These are phyloP conservation scores for Melanargia galathea DNA, from an alignment of 2,888 invertebrate genomes.

Conservation along the genomic window DNA sequence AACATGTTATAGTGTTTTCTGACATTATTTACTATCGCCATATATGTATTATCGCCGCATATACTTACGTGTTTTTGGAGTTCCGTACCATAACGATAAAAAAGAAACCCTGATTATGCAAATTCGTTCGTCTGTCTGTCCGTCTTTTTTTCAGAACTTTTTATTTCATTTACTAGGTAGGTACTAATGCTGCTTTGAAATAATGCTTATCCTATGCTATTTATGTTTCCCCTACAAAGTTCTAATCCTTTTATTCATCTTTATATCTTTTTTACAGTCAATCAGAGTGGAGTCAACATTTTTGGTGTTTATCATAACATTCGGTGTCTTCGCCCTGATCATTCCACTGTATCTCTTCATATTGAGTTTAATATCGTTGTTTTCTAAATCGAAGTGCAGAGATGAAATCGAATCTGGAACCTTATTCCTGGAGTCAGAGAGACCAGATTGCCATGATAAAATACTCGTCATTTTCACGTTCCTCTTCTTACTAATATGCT, in stretches of 20 bases:
- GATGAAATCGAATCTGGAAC: conserved; percentile 71
- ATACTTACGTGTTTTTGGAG: no score
- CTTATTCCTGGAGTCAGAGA: conserved; percentile 64
- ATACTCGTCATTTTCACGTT: conserved; percentile 64
- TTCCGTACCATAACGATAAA: no score
- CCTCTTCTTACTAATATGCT: conserved; percentile 68
- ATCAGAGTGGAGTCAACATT: conserved; percentile 87
- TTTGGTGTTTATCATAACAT: conserved; percentile 83
- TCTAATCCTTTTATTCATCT: no score
- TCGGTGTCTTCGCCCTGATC: conserved; percentile 84
- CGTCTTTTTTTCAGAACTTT: no score
- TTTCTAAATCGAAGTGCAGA: conserved; percentile 62
- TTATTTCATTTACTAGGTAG: no score
- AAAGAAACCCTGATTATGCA: no score
- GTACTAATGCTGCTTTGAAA: background rate
- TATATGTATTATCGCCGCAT: no score
- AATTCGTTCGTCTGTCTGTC: no score
- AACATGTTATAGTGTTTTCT: no score
- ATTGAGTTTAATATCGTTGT: conserved; percentile 80
- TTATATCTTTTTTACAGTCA: conserved; percentile 77
- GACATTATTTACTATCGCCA: no score
- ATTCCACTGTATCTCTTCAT: conserved; percentile 82
- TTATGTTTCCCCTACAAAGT: no score
- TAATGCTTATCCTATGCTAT: no score
- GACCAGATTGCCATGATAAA: conserved; percentile 68